A percentile compares a stretch with the other conserved stretches of the same genome.
Evolutionary conservation across 2,797 vertebrate species (phyloP).

Genomic region (Anguilla pacifica): DNA sequence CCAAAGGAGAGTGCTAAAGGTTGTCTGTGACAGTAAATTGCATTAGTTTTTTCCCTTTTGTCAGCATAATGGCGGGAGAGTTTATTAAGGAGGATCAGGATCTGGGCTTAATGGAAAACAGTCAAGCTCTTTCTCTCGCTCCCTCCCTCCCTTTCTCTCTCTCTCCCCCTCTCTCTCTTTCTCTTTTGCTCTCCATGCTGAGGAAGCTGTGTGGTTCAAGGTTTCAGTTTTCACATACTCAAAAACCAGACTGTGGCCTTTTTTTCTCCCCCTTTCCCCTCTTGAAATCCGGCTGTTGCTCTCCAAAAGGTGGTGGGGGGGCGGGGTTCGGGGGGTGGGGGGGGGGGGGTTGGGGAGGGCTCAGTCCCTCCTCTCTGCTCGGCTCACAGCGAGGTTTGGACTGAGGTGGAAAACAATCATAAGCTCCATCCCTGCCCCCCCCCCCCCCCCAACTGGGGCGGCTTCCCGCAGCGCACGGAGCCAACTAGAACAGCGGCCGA

Average conservation of each 20-base stretch:
- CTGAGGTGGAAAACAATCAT: constrained; percentile 60
- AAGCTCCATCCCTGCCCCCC: constrained; percentile 49
- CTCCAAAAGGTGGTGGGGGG: constrained; percentile 37
- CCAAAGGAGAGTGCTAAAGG: constrained; percentile 54
- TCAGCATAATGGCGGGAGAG: constrained; percentile 76
- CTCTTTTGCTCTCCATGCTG: constrained; percentile 62
- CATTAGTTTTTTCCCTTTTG: constrained; percentile 69
- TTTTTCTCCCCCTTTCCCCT: neutral
- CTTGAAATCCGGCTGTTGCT: constrained; percentile 22
- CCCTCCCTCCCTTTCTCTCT: constrained; percentile 22
- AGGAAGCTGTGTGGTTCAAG: constrained; percentile 70
- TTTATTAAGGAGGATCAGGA: constrained; percentile 74
- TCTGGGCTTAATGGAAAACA: constrained; percentile 78
- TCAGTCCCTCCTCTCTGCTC: constrained; percentile 38
- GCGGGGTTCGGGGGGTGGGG: constrained; percentile 25
- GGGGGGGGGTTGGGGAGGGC: constrained; percentile 22
- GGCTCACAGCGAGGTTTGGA: constrained; percentile 28
- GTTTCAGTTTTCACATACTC: constrained; percentile 78
- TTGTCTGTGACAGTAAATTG: constrained; percentile 68
- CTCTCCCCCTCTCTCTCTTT: constrained; percentile 28
- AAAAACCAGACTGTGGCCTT: constrained; percentile 54
- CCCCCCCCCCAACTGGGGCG: constrained; percentile 50
- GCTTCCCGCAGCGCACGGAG: constrained; percentile 3
- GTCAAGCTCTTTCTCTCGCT: constrained; percentile 56
- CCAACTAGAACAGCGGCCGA: neutral